These are phyloP conservation scores for Chionomys nivalis DNA, from an alignment of 2,113 vertebrate genomes.

Conservation along the genomic window DNA sequence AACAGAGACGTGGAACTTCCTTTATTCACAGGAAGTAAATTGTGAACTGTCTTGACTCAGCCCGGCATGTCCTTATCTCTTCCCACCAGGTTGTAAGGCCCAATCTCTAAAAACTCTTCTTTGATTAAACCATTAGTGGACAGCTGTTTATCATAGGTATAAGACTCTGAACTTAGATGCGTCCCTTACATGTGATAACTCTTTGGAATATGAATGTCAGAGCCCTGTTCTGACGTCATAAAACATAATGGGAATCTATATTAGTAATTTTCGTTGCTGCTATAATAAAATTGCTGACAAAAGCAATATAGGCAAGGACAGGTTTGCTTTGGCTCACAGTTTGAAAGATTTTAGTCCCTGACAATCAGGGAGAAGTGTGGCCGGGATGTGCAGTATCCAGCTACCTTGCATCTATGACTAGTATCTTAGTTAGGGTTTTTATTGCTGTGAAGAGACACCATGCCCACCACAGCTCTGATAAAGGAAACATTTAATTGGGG, in stretches of 20 bases:
- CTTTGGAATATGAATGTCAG: background rate
- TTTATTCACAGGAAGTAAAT: constrained; percentile 1
- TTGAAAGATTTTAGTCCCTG: background rate
- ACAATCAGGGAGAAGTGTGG: no score
- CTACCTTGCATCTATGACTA: no score
- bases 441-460: no score
- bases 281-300: background rate
- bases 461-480: no score
- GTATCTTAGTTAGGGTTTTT: no score
- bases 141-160: background rate
- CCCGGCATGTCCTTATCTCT: constrained; percentile 22
- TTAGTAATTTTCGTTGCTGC: background rate
- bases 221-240: background rate
- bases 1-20: background rate
- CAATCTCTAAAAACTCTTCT: constrained; percentile 15
- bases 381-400: no score
- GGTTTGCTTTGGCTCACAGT: background rate
- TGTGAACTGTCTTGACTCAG: background rate
- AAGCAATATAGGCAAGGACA: background rate
- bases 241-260: background rate
- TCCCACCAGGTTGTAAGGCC: background rate
- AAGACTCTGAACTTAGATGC: constrained; percentile 1
- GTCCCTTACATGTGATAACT: background rate
- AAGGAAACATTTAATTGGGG: no score
- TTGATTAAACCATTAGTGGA: background rate